Evolutionary conservation across 1,140 invertebrate genomes (phyloP).

Genomic region (Drosophila navojoa): DNA sequence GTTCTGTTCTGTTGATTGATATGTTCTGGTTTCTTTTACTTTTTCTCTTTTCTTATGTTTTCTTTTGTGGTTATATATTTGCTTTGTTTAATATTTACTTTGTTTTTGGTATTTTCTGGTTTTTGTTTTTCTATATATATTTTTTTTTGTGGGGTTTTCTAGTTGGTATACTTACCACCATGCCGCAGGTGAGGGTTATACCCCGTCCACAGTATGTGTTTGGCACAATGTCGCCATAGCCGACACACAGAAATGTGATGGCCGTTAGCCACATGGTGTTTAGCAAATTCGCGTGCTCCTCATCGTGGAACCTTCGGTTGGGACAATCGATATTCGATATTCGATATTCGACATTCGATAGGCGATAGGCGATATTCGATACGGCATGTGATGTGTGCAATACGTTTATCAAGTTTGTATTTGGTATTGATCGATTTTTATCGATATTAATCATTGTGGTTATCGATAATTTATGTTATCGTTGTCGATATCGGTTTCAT

Average conservation of each 20-base stretch:
- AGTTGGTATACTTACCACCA: constrained; percentile 91
- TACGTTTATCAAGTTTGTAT: neutral
- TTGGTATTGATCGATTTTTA: constrained; percentile 17
- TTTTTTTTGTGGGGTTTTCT: constrained; percentile 49
- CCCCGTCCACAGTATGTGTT: constrained; percentile 97
- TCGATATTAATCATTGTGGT: neutral
- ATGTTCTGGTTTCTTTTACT: constrained; percentile 43
- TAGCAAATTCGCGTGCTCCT: constrained; percentile 94
- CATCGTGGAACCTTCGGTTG: constrained; percentile 90
- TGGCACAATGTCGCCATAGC: constrained; percentile 95
- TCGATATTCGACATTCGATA: constrained; percentile 10
- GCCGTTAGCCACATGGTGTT: constrained; percentile 97
- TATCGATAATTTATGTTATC: neutral
- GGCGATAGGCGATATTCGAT: constrained; percentile 5
- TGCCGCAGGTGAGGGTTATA: constrained; percentile 95
- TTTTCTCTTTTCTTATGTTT: constrained; percentile 47
- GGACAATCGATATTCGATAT: constrained; percentile 9
- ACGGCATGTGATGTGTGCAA: no score
- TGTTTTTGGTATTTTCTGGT: constrained; percentile 15
- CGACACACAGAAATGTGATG: constrained; percentile 93
- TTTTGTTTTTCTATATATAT: constrained; percentile 18
- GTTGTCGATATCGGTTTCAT: constrained; percentile 17
- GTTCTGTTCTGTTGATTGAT: constrained; percentile 45
- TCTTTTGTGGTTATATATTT: constrained; percentile 33
- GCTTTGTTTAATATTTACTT: constrained; percentile 15